Base-by-base conservation (phyloP, 2,797 vertebrate species). In the Oreortyx pictus region DNA sequence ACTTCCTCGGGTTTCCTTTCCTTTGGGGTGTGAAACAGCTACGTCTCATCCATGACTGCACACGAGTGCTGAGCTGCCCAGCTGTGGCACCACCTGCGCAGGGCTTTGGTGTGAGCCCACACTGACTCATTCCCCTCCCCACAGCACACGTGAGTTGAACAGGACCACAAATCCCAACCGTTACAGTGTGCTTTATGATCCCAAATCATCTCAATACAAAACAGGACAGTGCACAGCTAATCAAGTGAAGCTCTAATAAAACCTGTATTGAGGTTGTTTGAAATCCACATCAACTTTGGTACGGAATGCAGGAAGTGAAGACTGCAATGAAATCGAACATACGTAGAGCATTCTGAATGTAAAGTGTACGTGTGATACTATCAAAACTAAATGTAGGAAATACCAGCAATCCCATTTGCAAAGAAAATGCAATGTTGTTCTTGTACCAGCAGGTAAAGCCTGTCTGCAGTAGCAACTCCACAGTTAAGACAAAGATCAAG, bases 141-240 rank as follows among this genome's bases (percentile, higher is more conserved):
- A 18, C 59, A 81, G 29, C 7, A 11, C 0, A 0, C 22, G 19
- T 13, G 67, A 27, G 14, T 16, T 41, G 50, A 74, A 73, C 3
- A 56, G 27, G 24, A 52, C 19, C 46, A 33, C 1, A 3, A 60
- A 81, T 29, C 29, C 46, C 43, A 62, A 49, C 23, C 22, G n/a
- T 37, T 75, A 43, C 0, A 0, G 29, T 6, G 10, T 6, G 18
- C 46, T 76, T 83, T 56, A 14, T 62, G 72, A 71, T 54, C 15
- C 37, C 72, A 77, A 71, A 61, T 52, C 3, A 47, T 17, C 49
- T 57, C 35, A 67, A 2, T 49, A 60, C 33, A 41, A 66, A 73
- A 37, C 0, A 60, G 11, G 39, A 22, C 46, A 61, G 35, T 2
- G 29, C 74, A 49, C 15, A 60, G 23, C 44, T 75, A 49, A 39